A percentile compares a stretch with the other conserved stretches of the same genome.
Conservation (phyloP, 2,888 invertebrate genomes). For the Ommatoiulus sabulosus region DNA sequence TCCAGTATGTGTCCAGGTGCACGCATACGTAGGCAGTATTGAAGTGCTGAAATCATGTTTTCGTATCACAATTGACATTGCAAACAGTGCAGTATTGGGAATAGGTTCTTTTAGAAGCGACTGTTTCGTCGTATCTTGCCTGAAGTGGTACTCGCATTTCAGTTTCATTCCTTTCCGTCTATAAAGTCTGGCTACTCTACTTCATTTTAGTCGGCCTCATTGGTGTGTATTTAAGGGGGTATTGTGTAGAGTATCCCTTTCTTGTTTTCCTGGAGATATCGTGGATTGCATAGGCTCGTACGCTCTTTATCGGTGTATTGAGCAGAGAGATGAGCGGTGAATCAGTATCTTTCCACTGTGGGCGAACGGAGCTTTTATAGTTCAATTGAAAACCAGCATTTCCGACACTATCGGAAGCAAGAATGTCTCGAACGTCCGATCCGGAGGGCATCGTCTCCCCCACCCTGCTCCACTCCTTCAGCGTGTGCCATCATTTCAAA, state of each 20-base stretch:
- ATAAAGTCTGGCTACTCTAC: background rate
- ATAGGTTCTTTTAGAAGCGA: background rate
- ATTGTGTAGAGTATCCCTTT: background rate
- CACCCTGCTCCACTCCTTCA: background rate
- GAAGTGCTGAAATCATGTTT: background rate
- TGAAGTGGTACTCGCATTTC: background rate
- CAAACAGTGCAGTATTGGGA: background rate
- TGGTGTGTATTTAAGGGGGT: background rate
- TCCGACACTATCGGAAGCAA: constrained; percentile 38
- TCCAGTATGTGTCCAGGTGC: background rate
- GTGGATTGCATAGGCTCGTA: background rate
- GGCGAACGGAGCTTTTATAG: background rate
- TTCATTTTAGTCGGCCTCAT: background rate
- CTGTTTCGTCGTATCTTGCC: background rate
- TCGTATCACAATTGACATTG: background rate
- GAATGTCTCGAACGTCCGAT: constrained; percentile 42
- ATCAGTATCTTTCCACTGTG: constrained; percentile 9
- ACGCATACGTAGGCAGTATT: background rate
- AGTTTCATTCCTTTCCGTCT: background rate
- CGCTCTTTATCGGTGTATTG: background rate
- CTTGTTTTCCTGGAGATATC: background rate
- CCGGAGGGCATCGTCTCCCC: constrained; percentile 11
- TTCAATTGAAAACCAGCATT: constrained; percentile 48
- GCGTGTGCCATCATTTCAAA: background rate
- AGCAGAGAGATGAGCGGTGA: background rate